Percentiles rank a stretch among this genome's conserved stretches.
These are phyloP conservation scores for Aptenodytes forsteri DNA, from an alignment of 2,113 vertebrate species.

Conservation along the genomic window DNA sequence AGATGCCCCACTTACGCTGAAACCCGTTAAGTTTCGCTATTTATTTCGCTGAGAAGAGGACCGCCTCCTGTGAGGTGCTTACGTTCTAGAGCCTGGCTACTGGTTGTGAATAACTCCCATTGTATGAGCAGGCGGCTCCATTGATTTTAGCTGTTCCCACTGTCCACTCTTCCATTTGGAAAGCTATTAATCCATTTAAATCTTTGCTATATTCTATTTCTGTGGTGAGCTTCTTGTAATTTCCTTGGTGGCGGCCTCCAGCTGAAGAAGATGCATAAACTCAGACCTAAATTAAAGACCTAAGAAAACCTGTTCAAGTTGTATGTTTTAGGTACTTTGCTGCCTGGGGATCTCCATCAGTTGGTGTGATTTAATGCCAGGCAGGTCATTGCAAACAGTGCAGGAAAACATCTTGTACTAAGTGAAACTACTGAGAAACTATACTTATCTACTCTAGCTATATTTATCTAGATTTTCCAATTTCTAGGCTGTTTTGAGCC, in stretches of 20 bases:
- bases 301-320: background rate
- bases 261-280: background rate
- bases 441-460: background rate
- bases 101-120: background rate
- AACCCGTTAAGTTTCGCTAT: background rate
- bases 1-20: background rate
- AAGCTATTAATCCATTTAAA: background rate
- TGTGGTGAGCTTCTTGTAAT: background rate
- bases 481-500: background rate
- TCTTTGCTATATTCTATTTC: background rate
- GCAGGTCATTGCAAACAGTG: background rate
- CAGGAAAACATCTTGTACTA: background rate
- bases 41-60: background rate
- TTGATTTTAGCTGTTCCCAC: background rate
- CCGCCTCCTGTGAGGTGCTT: background rate
- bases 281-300: background rate
- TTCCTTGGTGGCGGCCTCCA: background rate
- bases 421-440: slow-evolving; percentile 10
- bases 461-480: slow-evolving; percentile 20
- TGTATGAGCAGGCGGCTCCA: background rate
- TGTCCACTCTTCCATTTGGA: background rate
- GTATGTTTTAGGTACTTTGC: background rate
- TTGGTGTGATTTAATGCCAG: background rate
- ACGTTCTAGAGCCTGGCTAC: background rate
- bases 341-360: background rate